phyloP scores from a whole-genome alignment of 2,888 invertebrate genomes.

The Ryuthela nishihirai region DNA sequence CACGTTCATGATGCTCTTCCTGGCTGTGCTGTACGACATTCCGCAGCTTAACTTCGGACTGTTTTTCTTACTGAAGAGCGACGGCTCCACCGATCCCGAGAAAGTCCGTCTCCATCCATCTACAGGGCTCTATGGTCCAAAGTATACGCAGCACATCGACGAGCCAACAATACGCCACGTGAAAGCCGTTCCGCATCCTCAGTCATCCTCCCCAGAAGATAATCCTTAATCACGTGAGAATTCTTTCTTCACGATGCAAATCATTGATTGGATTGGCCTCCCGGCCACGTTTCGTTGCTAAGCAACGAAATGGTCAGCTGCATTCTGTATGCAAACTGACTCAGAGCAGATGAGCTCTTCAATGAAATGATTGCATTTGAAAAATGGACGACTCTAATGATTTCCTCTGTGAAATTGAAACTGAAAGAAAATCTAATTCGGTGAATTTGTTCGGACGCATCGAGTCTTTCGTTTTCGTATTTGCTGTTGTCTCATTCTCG shows the following conservation, averaged over 20 bases:
- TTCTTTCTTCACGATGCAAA: background rate
- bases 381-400: too few relatives aligned
- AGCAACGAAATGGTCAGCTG: too few relatives aligned
- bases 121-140: slow-evolving; percentile 33
- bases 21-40: slow-evolving; percentile 82
- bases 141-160: slow-evolving; percentile 38
- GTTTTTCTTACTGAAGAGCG: slow-evolving; percentile 64
- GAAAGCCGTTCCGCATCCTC: slow-evolving; percentile 36
- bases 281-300: too few relatives aligned
- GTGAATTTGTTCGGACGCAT: too few relatives aligned
- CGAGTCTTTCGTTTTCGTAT: too few relatives aligned
- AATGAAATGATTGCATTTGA: too few relatives aligned
- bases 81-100: slow-evolving; percentile 48
- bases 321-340: too few relatives aligned
- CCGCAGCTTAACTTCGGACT: slow-evolving; percentile 80
- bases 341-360: too few relatives aligned
- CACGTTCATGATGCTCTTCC: slow-evolving; percentile 75
- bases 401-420: too few relatives aligned
- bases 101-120: slow-evolving; percentile 37
- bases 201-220: slow-evolving; percentile 39
- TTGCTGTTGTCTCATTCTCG: too few relatives aligned
- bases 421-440: too few relatives aligned
- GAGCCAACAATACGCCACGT: slow-evolving; percentile 38
- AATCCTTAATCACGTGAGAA: slow-evolving; percentile 20
- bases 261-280: too few relatives aligned